A percentile compares a stretch with the other conserved stretches of the same genome.
Conservation (phyloP, 2,888 invertebrate species). For the Caenorhabditis uteleia region DNA sequence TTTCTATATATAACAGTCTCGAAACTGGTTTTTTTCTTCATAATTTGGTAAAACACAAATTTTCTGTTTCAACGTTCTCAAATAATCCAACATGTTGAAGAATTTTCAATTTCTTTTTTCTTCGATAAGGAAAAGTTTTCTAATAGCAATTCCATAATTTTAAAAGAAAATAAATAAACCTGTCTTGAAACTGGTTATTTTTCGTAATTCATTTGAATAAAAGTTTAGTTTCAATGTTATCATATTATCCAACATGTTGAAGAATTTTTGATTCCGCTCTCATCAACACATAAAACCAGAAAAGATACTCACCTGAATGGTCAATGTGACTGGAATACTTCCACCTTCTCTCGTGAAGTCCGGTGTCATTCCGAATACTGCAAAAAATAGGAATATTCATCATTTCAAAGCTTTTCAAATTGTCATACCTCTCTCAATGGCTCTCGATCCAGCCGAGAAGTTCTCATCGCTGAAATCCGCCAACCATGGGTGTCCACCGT, state of each 20-base stretch:
- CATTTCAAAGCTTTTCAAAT: neutral
- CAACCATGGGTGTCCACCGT: constrained; percentile 89
- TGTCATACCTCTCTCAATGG: constrained; percentile 64
- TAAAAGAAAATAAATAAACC: no score
- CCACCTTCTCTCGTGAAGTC: constrained; percentile 96
- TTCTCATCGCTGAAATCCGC: constrained; percentile 90
- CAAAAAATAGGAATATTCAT: constrained; percentile 14
- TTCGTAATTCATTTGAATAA: neutral
- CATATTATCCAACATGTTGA: neutral
- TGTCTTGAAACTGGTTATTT: neutral
- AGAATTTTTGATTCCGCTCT: no score
- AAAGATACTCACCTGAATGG: no score
- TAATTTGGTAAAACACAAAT: no score
- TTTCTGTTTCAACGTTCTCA: no score
- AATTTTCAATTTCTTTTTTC: no score
- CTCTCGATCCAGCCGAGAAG: constrained; percentile 82
- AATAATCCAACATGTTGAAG: no score
- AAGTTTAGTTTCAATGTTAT: neutral
- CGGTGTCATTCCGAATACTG: constrained; percentile 86
- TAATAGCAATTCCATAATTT: no score
- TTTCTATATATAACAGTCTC: no score
- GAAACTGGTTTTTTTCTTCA: no score
- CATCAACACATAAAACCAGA: no score
- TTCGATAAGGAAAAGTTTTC: no score
- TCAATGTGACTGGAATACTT: constrained; percentile 93